Base-by-base conservation (phyloP, 2,888 invertebrate species). In the Chymomyza amoena region DNA sequence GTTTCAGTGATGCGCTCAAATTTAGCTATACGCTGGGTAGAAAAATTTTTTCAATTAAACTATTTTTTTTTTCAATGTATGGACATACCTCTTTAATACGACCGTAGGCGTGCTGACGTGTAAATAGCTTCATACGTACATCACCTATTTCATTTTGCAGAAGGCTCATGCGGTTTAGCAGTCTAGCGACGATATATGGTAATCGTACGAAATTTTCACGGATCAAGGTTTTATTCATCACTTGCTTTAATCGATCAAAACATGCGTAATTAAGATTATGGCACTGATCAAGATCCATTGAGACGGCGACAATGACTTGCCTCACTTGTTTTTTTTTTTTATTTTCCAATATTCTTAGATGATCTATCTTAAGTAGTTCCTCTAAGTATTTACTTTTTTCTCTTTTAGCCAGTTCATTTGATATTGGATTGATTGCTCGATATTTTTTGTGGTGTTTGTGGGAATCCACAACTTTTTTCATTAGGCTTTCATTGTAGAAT, bases 101-200 rank as follows among this genome's bases (percentile, higher is more conserved):
- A 61, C 76, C 79, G 18, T 76, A 60, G 0, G 69, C 72, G 15
- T 79, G 79, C 18, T 78, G 69, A 1, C 68, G 57, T 9, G 67
- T 76, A 10, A 80, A 65, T 4, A 79, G 66, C 61, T 36, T 39
- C 5, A 68, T 32, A 1, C 79, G 76, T 45, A 54, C 61, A 6
- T 80, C 78, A 60, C 79, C 76, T 2, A 79, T 57, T 52, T 79
- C 76, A 16, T 80, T 73, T 6, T 76, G 76, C 9, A 80, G 3
- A 0, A 15, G 13, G 6, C 61, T 68, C 81, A 79, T 79, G 7
- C 57, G 72, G 0, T 64, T 54, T 51, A 79, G 50, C 6, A 80
- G 79, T 1, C 6, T 7, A 10, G 76, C 73, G 1, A 79, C 60
- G 9, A 73, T 36, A 18, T 79, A 71, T 0, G 66, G 64, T 64